Evolutionary conservation across 2,888 invertebrate species (phyloP), one percentile per base, ranked within the genome.

Genomic region (Diloba caeruleocephala): DNA sequence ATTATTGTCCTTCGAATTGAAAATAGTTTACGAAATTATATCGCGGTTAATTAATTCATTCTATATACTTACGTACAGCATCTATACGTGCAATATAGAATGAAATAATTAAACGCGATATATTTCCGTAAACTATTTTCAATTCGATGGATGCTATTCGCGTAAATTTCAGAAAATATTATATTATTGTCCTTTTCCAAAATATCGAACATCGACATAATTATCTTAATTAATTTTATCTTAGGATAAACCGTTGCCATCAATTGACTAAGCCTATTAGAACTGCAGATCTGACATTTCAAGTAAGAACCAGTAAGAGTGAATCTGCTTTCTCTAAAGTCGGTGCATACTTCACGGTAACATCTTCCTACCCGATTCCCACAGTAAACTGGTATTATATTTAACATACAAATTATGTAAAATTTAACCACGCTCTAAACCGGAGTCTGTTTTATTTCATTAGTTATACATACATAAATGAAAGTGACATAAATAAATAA

Each of bases 261-360:
- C 32, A 38, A 53, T 19, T 6, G 8, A 10, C 4, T 12, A 32
- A 37, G 8, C 15, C 13, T 1, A 15, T 23, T n/a, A 65, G 61
- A 41, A 42, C 39, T 13, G n/a, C 31, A 26, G 4, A 41, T 0
- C 14, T 42, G 23, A 12, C n/a, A 32, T 42, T 25, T 34, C 34
- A 12, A 54, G 32, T 41, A 14, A 38, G 26, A 59, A 54, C 53
- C 48, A 36, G 45, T 43, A 52, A 26, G 9, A 39, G 23, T 36
- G 12, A 21, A 9, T 38, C 21, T 15, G 46, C 67, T 67, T 67
- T 67, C 71, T 32, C 71, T 52, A 8, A 17, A 46, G 45, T 52
- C 44, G 50, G 31, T 37, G 39, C 53, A 37, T 45, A 51, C 32
- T 53, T 42, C 31, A 51, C 33, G 17, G 41, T 15, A 26, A 28